Evolutionary conservation across 2,888 invertebrate species (phyloP), one percentile per base, ranked within the genome.

Genomic region (Eumacrocentrus americanus): DNA sequence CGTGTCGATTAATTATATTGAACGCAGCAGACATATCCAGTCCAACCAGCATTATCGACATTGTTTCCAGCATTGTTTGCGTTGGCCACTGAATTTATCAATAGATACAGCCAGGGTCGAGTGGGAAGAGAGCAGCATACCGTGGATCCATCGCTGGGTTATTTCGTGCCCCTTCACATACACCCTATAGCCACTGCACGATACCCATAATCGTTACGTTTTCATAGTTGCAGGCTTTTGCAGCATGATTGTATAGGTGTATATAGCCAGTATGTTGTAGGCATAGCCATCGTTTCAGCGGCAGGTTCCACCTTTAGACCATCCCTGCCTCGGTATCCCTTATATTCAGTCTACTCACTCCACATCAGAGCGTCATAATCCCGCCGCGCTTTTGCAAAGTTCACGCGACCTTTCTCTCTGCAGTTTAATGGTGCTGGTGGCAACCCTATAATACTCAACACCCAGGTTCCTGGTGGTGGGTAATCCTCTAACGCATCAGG

Each of bases 1-100:
- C 23, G n/a, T 14, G 23, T 46, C 23, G 69, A 71, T 72, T 72
- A 72, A 71, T 73, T 70, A 51, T 51, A 66, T 67, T 66, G 63
- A 60, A 53, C 62, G 62, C 62, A 66, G 67, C 14, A 34, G 14
- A 40, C 23, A 14, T 25, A 44, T 11, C 48, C 12, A 20, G 29
- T 44, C n/a, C 16, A 29, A 50, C 16, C 47, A 23, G 72, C 74
- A 75, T 77, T 75, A 78, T 77, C 74, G 76, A 74, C 77, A 79
- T 79, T 79, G 77, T 77, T 77, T 71, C 67, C 75, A 75, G 74
- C 76, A 77, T 77, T 78, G 77, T 75, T 76, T 68, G 69, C 73
- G 67, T 63, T 64, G 63, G 66, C 71, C 72, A 72, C 68, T 72
- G 74, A 76, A 75, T 76, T 76, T 74, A 76, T 77, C 76, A 75